Percentiles rank a stretch among this genome's conserved stretches.
Conservation (phyloP, 2,888 invertebrate genomes). For the Caenorhabditis doughertyi region DNA sequence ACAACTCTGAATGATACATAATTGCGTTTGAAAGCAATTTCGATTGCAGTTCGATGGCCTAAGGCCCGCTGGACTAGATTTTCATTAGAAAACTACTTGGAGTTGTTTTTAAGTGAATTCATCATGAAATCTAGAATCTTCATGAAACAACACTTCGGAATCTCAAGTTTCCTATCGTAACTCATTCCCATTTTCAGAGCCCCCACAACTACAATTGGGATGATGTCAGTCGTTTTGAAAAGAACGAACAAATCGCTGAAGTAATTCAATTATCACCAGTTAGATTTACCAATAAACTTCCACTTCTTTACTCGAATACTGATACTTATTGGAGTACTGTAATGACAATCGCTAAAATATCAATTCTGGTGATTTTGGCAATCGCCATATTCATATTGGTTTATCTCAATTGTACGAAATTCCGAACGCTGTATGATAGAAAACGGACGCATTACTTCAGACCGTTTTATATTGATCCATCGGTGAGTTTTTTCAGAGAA, state of each 20-base stretch:
- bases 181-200: slow-evolving; percentile 58
- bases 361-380: slow-evolving; percentile 66
- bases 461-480: slow-evolving; percentile 72
- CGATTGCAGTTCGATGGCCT: too few species aligned
- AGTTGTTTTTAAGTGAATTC: too few species aligned
- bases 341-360: slow-evolving; percentile 68
- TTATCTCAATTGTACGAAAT: slow-evolving; percentile 75
- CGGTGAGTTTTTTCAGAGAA: slow-evolving; percentile 43
- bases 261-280: slow-evolving; percentile 66
- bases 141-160: too few species aligned
- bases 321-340: slow-evolving; percentile 66
- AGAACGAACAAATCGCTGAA: slow-evolving; percentile 54
- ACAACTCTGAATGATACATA: too few species aligned
- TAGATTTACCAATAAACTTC: slow-evolving; percentile 64
- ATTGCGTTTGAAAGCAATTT: too few species aligned
- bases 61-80: too few species aligned
- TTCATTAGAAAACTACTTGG: too few species aligned
- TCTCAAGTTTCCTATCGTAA: too few species aligned
- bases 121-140: too few species aligned
- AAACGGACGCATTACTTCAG: slow-evolving; percentile 75
- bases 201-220: slow-evolving; percentile 68
- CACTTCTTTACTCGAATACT: slow-evolving; percentile 9
- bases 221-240: slow-evolving; percentile 56
- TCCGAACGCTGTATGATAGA: slow-evolving; percentile 71
- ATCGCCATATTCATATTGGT: slow-evolving; percentile 72